Percentiles rank a stretch among this genome's conserved stretches.
Conservation (phyloP, 2,888 invertebrate genomes). For the Heteropelma amictum region DNA sequence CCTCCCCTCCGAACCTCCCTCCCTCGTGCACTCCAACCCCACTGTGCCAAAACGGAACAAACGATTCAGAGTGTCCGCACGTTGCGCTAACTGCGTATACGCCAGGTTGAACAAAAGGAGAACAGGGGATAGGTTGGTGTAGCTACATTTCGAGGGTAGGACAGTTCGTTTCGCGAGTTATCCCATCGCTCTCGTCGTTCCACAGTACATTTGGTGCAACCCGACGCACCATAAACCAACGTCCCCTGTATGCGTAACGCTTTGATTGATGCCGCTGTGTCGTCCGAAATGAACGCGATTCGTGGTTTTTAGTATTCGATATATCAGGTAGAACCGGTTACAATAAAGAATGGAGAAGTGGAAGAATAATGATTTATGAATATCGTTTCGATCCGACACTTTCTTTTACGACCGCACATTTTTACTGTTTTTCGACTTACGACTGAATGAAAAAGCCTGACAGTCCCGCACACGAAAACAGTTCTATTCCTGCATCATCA, state of each 20-base stretch:
- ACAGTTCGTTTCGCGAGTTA: conserved; percentile 5
- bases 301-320: conserved; percentile 16
- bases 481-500: not conserved
- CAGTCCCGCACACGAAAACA: not conserved
- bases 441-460: not conserved
- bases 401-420: not conserved
- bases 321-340: not conserved
- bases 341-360: not conserved
- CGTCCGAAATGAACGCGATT: conserved; percentile 6
- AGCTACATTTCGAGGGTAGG: conserved; percentile 10
- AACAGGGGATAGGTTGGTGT: conserved; percentile 25
- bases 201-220: conserved; percentile 1
- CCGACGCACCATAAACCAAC: conserved; percentile 14
- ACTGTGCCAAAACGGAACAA: conserved; percentile 30
- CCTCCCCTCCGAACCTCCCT: not conserved
- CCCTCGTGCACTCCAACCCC: not conserved
- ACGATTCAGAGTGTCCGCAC: conserved; percentile 35
- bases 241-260: not conserved
- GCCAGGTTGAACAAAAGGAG: not conserved
- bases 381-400: not conserved
- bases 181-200: conserved; percentile 3
- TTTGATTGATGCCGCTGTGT: conserved; percentile 20
- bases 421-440: not conserved
- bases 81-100: conserved; percentile 27
- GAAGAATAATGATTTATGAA: not conserved